phyloP scores from a whole-genome alignment of 2,797 vertebrate genomes.

The Smutsia gigantea region DNA sequence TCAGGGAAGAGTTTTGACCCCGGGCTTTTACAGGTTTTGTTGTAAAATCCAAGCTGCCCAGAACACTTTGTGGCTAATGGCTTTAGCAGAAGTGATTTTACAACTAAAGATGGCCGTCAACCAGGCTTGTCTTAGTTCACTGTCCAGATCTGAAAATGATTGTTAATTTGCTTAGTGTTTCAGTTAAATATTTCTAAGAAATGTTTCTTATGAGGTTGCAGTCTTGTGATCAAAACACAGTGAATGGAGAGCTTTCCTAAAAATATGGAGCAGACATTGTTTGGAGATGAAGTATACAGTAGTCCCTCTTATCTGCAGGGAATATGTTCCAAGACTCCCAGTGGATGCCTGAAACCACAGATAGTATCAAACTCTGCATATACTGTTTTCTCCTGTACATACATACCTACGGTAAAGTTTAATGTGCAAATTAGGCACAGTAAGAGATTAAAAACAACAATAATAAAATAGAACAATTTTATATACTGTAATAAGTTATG shows the following conservation, averaged over 20 bases:
- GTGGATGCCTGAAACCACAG: no score
- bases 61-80: slow-evolving; percentile 89
- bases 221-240: slow-evolving; percentile 1
- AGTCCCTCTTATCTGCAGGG: neutral
- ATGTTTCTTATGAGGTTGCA: slow-evolving; percentile 78
- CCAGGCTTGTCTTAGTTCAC: slow-evolving; percentile 78
- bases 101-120: slow-evolving; percentile 88
- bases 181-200: slow-evolving; percentile 78
- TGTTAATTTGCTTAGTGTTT: slow-evolving; percentile 77
- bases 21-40: slow-evolving; percentile 86
- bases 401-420: neutral
- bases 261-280: no score
- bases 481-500: neutral
- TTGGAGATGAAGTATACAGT: neutral
- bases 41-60: slow-evolving; percentile 87
- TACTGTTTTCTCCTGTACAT: neutral
- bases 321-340: neutral
- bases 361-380: neutral
- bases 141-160: slow-evolving; percentile 73
- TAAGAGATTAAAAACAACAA: neutral
- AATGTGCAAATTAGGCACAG: neutral
- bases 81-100: slow-evolving; percentile 91
- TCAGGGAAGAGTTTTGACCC: slow-evolving; percentile 89
- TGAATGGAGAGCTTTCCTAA: neutral
- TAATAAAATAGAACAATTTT: neutral